Evolutionary conservation across 2,113 vertebrate species (phyloP).

Genomic region (Actenoides lindsayi): DNA sequence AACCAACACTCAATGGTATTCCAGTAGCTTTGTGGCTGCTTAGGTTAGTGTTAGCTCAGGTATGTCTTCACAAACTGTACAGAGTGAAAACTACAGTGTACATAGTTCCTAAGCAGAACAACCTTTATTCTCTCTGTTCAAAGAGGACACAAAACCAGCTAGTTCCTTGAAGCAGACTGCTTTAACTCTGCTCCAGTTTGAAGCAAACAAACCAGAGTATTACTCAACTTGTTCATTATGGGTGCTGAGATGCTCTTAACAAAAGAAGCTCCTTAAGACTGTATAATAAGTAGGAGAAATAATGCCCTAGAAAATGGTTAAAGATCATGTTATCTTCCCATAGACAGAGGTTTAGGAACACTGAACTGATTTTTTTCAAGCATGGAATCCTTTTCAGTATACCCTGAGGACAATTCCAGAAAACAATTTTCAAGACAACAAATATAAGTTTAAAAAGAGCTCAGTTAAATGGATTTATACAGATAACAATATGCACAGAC

Average conservation of each 20-base stretch:
- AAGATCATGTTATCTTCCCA: not conserved
- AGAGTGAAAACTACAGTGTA: not conserved
- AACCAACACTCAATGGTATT: not conserved
- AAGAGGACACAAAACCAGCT: not conserved
- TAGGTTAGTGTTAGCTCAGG: not conserved
- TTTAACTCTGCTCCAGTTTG: not conserved
- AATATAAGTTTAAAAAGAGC: slow-evolving; percentile 13
- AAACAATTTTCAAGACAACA: not conserved
- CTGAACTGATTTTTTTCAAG: not conserved
- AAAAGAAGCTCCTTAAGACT: not conserved
- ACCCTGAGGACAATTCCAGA: not conserved
- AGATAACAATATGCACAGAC: not conserved
- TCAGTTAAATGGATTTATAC: not conserved
- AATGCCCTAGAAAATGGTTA: not conserved
- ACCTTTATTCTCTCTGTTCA: not conserved
- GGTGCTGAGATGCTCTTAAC: not conserved
- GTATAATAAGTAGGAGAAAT: not conserved
- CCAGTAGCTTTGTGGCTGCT: not conserved
- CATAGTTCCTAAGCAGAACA: not conserved
- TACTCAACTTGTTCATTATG: not conserved
- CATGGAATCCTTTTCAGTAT: not conserved
- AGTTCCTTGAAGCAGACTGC: not conserved
- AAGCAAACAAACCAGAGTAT: not conserved
- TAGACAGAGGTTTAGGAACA: not conserved
- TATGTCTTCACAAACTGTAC: not conserved